Evolutionary conservation across 2,888 invertebrate genomes (phyloP), one percentile per base, ranked within the genome.

Genomic region (Gymnocheta viridis): DNA sequence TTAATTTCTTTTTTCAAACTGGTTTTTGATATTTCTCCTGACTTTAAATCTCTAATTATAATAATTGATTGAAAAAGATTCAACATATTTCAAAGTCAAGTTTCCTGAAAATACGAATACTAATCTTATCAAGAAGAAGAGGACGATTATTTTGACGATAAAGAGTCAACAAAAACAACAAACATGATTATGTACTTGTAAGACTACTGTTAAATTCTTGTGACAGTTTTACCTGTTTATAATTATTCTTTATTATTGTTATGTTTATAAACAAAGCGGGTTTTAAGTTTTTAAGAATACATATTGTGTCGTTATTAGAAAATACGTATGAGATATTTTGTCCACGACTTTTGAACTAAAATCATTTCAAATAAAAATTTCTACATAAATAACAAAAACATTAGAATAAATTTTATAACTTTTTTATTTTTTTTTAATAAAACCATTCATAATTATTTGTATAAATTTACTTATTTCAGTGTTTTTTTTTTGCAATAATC

Each of bases 11-110:
- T 29, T n/a, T n/a, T n/a, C n/a, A 73, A 82, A 82, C 79, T 19
- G 32, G 82, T 79, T 79, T 69, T 41, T 29, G 17, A 19, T 41
- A 70, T 62, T 54, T 44, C 66, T 72, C 32, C 72, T 62, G 44
- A 10, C 44, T 76, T 54, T 74, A 58, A 64, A 72, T 67, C 47
- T 62, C 60, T 77, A 80, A 84, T 81, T 78, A 69, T 77, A 78
- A 81, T 84, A 84, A 81, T 84, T 84, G 81, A 73, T 73, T 72
- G 60, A 32, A 22, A 56, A 35, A 44, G 2, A 47, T 27, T 19
- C 47, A 51, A 47, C 24, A 19, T 44, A 49, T 14, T 49, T n/a
- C 22, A 56, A 72, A 41, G 60, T 17, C 29, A 51, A 32, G 41
- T 60, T 49, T 41, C 19, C 35, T 27, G 19, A 67, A 69, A 49